Evolutionary conservation across 2,797 vertebrate species (phyloP), one percentile per base, ranked within the genome.

Genomic region (Alcedo atthis): DNA sequence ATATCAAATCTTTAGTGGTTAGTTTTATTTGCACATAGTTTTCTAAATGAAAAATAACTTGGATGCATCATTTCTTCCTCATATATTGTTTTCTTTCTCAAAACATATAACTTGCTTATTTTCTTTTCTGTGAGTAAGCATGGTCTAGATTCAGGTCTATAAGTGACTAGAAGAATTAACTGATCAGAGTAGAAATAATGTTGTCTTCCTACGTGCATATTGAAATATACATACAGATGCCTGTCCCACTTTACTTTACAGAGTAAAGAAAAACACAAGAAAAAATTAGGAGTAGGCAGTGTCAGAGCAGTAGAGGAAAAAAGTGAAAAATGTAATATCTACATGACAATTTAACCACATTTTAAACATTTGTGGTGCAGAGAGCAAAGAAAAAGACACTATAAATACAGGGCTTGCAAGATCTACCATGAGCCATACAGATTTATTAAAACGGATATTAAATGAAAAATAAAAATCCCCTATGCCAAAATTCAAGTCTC

Each of bases 301-400:
- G 28, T 33, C 10, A 64, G 6, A 42, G 6, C 12, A 68, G 20
- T 32, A n/a, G 61, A 75, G 8, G 16, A 54, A 63, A 87, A 63
- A 69, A 18, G 37, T 5, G 0, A 32, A 68, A 59, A 80, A 8
- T 4, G 30, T 51, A 32, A 8, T 63, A 40, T n/a, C 2, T 2
- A 73, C 55, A 22, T 30, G 8, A 18, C 10, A 73, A n/a, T 68
- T 57, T 68, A 68, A 53, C 28, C 33, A 13, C 25, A 57, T 2
- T 40, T 40, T 15, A 55, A 62, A 37, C 63, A n/a, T 12, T 3
- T 32, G 64, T 42, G 4, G 15, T 51, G 42, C 35, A 57, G 15
- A 84, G 12, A 62, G 6, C 7, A 61, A 81, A 37, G 40, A 83
- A 66, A 81, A 46, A 71, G 4, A 64, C 1, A 7, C 10, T 64